Evolutionary conservation across 2,888 invertebrate genomes (phyloP).

Genomic region (Athetis lepigone): DNA sequence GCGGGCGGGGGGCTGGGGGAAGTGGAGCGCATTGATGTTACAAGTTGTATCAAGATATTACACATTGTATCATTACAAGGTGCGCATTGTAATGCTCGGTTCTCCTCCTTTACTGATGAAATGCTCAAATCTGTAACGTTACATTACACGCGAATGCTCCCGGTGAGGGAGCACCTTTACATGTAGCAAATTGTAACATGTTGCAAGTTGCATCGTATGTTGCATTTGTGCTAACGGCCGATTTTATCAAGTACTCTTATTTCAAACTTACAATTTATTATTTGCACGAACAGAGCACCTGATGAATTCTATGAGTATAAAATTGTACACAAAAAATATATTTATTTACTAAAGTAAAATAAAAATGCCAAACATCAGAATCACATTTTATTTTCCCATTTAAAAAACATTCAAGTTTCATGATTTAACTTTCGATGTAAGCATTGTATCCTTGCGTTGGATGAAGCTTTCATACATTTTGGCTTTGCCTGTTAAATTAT

Average conservation of each 20-base stretch:
- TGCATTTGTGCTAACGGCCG: neutral
- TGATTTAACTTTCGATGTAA: slow-evolving; percentile 66
- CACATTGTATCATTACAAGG: too few relatives aligned
- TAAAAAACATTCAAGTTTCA: slow-evolving; percentile 72
- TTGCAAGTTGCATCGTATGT: neutral
- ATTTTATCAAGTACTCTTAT: neutral
- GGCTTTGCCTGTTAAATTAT: slow-evolving; percentile 34
- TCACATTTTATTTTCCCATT: slow-evolving; percentile 67
- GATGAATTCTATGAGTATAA: slow-evolving; percentile 40
- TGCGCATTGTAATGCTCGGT: too few relatives aligned
- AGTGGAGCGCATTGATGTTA: too few relatives aligned
- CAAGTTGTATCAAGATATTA: too few relatives aligned
- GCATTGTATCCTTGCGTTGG: slow-evolving; percentile 41
- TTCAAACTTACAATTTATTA: neutral
- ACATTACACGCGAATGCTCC: too few relatives aligned
- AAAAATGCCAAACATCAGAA: slow-evolving; percentile 49
- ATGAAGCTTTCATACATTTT: slow-evolving; percentile 31
- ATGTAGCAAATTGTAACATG: too few relatives aligned
- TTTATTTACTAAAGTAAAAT: slow-evolving; percentile 55
- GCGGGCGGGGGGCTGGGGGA: too few relatives aligned
- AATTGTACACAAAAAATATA: slow-evolving; percentile 46
- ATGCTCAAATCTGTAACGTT: too few relatives aligned
- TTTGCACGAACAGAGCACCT: slow-evolving; percentile 40
- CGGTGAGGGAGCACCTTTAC: too few relatives aligned
- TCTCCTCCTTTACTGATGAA: too few relatives aligned